Percentiles rank a stretch among this genome's conserved stretches.
These are phyloP conservation scores for Anthonomus grandis DNA, from an alignment of 1,140 invertebrate species.

Conservation along the genomic window DNA sequence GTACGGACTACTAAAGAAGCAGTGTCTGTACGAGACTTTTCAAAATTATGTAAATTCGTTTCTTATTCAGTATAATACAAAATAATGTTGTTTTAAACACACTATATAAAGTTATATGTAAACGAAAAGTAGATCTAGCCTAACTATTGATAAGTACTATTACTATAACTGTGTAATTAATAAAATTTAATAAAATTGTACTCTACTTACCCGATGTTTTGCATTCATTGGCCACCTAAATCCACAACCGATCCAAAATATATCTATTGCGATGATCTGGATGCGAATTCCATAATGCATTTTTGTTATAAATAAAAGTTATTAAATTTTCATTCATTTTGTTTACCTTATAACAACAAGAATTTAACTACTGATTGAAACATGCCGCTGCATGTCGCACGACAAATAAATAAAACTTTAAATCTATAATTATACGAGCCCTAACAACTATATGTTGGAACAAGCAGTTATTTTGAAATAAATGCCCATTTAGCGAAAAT, in stretches of 20 bases:
- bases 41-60: not conserved
- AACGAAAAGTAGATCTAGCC: too few relatives aligned
- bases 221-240: not conserved
- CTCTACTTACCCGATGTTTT: not conserved
- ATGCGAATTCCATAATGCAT: not conserved
- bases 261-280: not conserved
- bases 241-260: not conserved
- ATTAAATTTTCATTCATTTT: not conserved
- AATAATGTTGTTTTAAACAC: not conserved
- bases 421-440: too few relatives aligned
- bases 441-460: too few relatives aligned
- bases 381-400: conserved; percentile 5
- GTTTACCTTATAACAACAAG: not conserved
- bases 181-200: too few relatives aligned
- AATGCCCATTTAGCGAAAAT: too few relatives aligned
- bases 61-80: not conserved
- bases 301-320: not conserved
- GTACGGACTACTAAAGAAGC: not conserved
- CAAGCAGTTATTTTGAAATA: too few relatives aligned
- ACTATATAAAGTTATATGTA: not conserved
- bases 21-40: not conserved
- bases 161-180: not conserved
- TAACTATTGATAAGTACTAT: not conserved
- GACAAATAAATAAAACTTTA: not conserved
- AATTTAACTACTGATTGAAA: not conserved